Conservation (phyloP, 2,797 vertebrate genomes). For the Rhinoraja longicauda region DNA sequence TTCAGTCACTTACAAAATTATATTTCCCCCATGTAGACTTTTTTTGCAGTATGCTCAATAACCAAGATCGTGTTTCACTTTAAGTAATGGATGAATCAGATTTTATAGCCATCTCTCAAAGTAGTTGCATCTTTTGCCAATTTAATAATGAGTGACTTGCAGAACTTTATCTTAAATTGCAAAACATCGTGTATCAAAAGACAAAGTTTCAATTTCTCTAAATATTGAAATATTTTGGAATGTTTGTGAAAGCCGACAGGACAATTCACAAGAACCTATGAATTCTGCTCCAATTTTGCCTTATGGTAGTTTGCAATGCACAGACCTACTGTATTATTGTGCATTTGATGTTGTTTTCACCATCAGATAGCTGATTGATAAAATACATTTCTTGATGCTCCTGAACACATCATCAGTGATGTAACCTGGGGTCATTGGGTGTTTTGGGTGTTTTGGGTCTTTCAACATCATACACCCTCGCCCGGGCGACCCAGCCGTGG, state of each 20-base stretch:
- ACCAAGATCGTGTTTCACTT: neutral
- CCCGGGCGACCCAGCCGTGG: too few species aligned
- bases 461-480: too few species aligned
- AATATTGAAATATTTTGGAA: neutral
- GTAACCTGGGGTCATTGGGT: too few species aligned
- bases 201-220: neutral
- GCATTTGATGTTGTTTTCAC: neutral
- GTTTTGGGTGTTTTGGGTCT: too few species aligned
- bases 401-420: too few species aligned
- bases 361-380: too few species aligned
- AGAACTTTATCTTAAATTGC: neutral
- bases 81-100: conserved; percentile 2
- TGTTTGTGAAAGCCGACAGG: neutral
- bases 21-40: conserved; percentile 15
- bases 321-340: too few species aligned
- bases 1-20: conserved; percentile 32
- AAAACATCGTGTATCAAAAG: neutral
- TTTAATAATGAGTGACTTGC: neutral
- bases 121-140: neutral
- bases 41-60: conserved; percentile 23
- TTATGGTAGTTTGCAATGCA: neutral
- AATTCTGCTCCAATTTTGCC: neutral
- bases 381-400: too few species aligned
- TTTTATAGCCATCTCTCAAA: conserved; percentile 19
- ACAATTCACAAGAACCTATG: neutral